Evolutionary conservation across 2,797 vertebrate species (phyloP).

Genomic region (Octomys mimax): DNA sequence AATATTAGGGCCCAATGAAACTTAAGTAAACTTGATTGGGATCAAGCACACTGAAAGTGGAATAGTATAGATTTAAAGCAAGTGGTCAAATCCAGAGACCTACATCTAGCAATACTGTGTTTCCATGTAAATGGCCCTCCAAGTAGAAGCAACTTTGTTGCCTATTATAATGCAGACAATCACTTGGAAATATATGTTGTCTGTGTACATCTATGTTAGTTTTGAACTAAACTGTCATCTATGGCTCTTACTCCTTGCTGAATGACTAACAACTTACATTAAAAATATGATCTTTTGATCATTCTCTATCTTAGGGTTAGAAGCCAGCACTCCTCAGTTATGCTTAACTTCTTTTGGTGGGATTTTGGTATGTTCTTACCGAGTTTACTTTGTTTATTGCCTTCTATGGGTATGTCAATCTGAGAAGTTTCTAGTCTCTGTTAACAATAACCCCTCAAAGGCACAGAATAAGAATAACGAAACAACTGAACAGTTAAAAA

Average conservation of each 20-base stretch:
- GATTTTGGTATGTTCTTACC: not conserved
- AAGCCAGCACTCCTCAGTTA: not conserved
- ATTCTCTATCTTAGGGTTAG: not conserved
- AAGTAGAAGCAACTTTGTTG: not conserved
- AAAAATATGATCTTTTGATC: not conserved
- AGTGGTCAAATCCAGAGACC: not conserved
- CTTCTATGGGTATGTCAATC: not conserved
- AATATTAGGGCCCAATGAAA: slow-evolving; percentile 6
- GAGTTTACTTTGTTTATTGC: not conserved
- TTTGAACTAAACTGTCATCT: not conserved
- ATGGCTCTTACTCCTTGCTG: not conserved
- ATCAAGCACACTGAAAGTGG: not conserved
- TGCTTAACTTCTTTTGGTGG: not conserved
- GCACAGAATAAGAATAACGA: not conserved
- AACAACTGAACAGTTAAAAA: not conserved
- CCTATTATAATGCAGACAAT: not conserved
- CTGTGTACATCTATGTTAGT: not conserved
- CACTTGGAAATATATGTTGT: not conserved
- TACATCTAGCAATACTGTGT: not conserved
- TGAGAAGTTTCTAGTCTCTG: not conserved
- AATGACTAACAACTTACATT: not conserved
- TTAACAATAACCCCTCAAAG: not conserved
- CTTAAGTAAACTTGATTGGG: not conserved
- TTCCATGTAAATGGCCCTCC: not conserved
- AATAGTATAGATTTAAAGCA: not conserved